Evolutionary conservation across 2,113 vertebrate genomes (phyloP).

Genomic region (Arizona elegans): DNA sequence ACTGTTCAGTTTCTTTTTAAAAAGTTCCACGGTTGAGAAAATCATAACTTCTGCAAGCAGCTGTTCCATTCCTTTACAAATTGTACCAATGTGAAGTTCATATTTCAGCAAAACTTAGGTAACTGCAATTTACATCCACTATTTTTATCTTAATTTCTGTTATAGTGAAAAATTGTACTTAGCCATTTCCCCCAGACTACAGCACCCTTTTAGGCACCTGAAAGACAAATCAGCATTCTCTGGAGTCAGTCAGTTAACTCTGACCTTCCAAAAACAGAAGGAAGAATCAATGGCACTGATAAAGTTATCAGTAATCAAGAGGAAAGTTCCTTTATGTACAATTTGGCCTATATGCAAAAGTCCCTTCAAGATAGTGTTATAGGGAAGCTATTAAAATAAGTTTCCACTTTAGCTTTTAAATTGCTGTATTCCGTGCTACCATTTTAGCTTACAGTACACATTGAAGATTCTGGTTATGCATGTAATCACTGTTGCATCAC

Average conservation of each 20-base stretch:
- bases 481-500: background rate
- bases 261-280: background rate
- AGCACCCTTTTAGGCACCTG: background rate
- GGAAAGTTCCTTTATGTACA: background rate
- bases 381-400: background rate
- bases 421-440: background rate
- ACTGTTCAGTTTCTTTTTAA: background rate
- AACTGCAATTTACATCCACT: background rate
- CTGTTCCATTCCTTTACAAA: background rate
- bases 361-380: background rate
- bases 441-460: background rate
- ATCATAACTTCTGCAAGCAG: background rate
- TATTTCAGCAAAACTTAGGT: background rate
- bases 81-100: background rate
- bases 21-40: background rate
- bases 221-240: background rate
- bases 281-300: slow-evolving; percentile 28
- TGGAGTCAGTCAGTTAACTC: background rate
- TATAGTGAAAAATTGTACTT: background rate
- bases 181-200: background rate
- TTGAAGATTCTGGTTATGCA: background rate
- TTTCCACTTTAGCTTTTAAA: background rate
- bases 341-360: background rate
- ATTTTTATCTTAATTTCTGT: background rate
- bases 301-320: slow-evolving; percentile 40